Percentiles rank a stretch among this genome's conserved stretches.
phyloP scores from a whole-genome alignment of 2,888 invertebrate genomes.

The Sericinus montela region DNA sequence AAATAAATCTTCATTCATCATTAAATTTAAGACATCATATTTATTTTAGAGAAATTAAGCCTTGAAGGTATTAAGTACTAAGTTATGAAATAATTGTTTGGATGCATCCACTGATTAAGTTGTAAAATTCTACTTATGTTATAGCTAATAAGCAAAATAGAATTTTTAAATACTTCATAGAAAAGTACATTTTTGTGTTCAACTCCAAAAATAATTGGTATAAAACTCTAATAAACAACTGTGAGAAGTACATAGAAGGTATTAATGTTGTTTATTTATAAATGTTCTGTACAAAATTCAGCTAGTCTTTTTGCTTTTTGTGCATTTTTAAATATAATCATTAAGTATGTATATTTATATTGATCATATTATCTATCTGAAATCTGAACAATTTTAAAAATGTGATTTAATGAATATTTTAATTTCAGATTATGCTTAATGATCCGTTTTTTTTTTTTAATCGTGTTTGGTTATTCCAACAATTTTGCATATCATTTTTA shows the following conservation, averaged over 20 bases:
- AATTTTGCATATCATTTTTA: slow-evolving; percentile 20
- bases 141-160: no score
- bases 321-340: slow-evolving; percentile 18
- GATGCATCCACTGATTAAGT: neutral
- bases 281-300: slow-evolving; percentile 30
- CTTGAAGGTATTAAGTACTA: neutral
- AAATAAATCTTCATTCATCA: neutral
- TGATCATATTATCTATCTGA: no score
- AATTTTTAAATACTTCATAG: no score
- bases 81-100: neutral
- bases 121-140: no score
- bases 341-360: no score
- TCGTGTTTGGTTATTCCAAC: neutral
- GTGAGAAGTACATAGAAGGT: slow-evolving; percentile 7
- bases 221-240: neutral
- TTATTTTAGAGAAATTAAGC: neutral
- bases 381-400: no score
- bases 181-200: no score
- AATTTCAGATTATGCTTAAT: no score
- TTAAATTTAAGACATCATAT: neutral
- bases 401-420: no score
- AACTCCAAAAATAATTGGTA: no score
- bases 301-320: slow-evolving; percentile 33
- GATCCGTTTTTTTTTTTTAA: no score
- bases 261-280: slow-evolving; percentile 4